Base-by-base conservation (phyloP, 2,888 invertebrate genomes). In the Alloscopus bannaensis region DNA sequence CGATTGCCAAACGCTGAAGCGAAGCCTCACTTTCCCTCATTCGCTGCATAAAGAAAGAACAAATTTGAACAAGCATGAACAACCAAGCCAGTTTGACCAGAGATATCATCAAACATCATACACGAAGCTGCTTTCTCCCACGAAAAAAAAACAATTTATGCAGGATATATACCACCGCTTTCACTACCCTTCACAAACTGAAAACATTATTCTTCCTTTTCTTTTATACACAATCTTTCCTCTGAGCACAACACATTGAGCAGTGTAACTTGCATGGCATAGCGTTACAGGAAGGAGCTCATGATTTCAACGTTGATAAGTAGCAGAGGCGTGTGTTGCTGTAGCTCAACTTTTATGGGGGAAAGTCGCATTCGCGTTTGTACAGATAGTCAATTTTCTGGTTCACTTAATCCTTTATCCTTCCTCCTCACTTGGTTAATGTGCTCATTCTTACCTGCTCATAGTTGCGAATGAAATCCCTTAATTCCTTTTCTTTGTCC, bases 381-480 rank as follows among this genome's bases (percentile, higher is more conserved):
- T 68, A 40, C 55, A 60, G 47, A 59, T 24, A 76, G 76, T 76
- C 76, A 76, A 76, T 76, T 76, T 76, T 76, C 76, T 68, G 76
- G 76, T 76, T 76, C 76, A 50, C 68, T 76, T 60, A 60, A 60
- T 68, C 68, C 62, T 76, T 76, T 76, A 68, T 76, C 66, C 65
- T n/a, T 28, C 42, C 71, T 31, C 45, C 60, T 71, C 62, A 71
- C 60, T 71, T 62, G 60, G 26, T 62, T 64, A 73, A 64, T 42
- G 42, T 69, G 45, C 28, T n/a, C 26, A 55, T 45, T 72, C 87
- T 45, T 89, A 94, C 94, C 92, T 94, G 96, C 89, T 97, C 97
- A 89, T 95, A 97, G 89, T 95, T 96, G 86, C 96, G 91, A 87
- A 98, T 97, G 88, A 97, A 97, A 89, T 97, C 97, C 78, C 97